Evolutionary conservation across 2,888 invertebrate genomes (phyloP).

Genomic region (Microplitis manilae): DNA sequence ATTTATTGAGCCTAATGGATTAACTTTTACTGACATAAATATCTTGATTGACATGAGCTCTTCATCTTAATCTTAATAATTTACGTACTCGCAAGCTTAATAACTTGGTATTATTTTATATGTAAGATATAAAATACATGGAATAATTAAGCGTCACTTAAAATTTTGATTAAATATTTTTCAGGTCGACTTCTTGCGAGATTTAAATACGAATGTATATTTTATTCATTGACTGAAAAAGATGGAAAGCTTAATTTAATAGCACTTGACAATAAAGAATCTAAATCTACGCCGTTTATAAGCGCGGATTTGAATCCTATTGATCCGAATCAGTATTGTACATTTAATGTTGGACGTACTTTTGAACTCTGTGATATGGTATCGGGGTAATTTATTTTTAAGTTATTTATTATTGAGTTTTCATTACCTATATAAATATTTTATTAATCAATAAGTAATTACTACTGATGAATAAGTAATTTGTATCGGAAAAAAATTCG

Average conservation of each 20-base stretch:
- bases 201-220: conserved; percentile 57
- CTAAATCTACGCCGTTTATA: conserved; percentile 57
- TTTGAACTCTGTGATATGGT: conserved; percentile 61
- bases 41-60: no score
- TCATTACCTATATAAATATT: conserved; percentile 22
- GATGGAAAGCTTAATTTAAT: conserved; percentile 53
- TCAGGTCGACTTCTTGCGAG: conserved; percentile 60
- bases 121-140: no score
- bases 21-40: neutral
- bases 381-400: conserved; percentile 51
- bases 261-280: conserved; percentile 54
- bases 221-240: conserved; percentile 55
- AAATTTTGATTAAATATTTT: conserved; percentile 37
- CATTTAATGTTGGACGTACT: conserved; percentile 54
- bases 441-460: neutral
- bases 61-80: no score
- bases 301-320: conserved; percentile 61
- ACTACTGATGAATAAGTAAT: neutral
- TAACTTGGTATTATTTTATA: neutral
- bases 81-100: no score
- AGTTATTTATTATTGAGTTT: conserved; percentile 7
- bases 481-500: no score
- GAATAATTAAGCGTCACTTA: neutral
- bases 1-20: neutral
- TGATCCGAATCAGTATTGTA: conserved; percentile 59